A percentile compares a stretch with the other conserved stretches of the same genome.
phyloP scores from a whole-genome alignment of 2,113 vertebrate species.

The Leiothrix lutea region DNA sequence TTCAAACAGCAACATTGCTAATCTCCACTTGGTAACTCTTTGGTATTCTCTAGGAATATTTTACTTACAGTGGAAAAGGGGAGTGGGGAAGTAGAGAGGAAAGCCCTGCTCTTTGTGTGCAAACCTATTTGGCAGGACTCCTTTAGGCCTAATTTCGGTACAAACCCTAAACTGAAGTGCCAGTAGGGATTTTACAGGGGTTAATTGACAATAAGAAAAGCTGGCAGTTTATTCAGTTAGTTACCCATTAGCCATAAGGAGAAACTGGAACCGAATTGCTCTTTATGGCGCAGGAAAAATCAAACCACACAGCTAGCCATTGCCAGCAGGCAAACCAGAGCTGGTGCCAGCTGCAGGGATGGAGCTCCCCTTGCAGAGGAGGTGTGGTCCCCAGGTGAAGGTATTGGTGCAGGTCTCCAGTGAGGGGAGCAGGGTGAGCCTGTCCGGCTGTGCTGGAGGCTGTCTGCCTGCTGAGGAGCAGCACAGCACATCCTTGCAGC shows the following conservation, averaged over 20 bases:
- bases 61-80: background rate
- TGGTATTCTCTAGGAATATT: background rate
- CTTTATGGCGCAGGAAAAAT: background rate
- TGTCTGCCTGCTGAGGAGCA: conserved; percentile 47
- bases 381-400: background rate
- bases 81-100: accelerated
- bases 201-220: background rate
- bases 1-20: background rate
- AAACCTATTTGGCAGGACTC: background rate
- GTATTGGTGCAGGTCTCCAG: background rate
- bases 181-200: background rate
- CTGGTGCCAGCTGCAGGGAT: background rate
- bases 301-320: background rate
- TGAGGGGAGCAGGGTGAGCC: background rate
- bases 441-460: background rate
- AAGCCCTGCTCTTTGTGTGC: background rate
- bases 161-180: background rate
- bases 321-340: background rate
- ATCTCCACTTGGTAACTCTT: background rate
- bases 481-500: conserved; percentile 64
- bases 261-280: background rate
- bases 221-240: background rate
- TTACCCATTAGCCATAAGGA: background rate
- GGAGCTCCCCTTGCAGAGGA: background rate
- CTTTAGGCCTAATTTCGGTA: background rate